These are phyloP conservation scores for Scyliorhinus canicula DNA, from an alignment of 2,797 vertebrate genomes.

Conservation along the genomic window DNA sequence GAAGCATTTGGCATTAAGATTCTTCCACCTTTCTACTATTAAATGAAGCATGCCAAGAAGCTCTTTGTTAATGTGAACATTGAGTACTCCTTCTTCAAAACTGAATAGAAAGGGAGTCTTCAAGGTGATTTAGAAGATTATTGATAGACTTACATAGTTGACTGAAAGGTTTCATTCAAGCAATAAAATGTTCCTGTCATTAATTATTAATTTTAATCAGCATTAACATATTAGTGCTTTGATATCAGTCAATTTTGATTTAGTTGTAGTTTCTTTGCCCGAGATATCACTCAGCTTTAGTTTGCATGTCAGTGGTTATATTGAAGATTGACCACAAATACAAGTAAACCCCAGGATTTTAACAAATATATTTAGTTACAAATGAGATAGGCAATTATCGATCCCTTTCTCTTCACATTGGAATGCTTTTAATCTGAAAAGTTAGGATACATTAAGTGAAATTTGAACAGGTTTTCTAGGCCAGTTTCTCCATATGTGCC, in stretches of 20 bases:
- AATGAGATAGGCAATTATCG: not conserved
- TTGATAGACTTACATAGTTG: not conserved
- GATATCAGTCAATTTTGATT: slow-evolving; percentile 16
- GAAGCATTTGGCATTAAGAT: not conserved
- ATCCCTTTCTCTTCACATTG: not conserved
- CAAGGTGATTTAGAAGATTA: not conserved
- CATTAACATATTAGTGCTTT: slow-evolving; percentile 20
- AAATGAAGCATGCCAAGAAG: not conserved
- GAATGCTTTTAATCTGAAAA: not conserved
- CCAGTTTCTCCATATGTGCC: not conserved
- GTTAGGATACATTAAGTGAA: not conserved
- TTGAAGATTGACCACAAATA: not conserved
- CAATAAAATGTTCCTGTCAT: slow-evolving; percentile 10
- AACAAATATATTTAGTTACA: not conserved
- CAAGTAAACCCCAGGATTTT: not conserved
- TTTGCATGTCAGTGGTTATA: not conserved
- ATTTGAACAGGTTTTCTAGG: not conserved
- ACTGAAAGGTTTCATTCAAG: slow-evolving; percentile 28
- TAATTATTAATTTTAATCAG: slow-evolving; percentile 33
- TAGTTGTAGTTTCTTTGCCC: not conserved
- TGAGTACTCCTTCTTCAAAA: not conserved
- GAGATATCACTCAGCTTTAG: not conserved
- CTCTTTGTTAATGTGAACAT: not conserved
- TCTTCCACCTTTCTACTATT: not conserved
- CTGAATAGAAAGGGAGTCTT: not conserved